Conservation (phyloP, 1,140 invertebrate species). For the Papilio polytes region DNA sequence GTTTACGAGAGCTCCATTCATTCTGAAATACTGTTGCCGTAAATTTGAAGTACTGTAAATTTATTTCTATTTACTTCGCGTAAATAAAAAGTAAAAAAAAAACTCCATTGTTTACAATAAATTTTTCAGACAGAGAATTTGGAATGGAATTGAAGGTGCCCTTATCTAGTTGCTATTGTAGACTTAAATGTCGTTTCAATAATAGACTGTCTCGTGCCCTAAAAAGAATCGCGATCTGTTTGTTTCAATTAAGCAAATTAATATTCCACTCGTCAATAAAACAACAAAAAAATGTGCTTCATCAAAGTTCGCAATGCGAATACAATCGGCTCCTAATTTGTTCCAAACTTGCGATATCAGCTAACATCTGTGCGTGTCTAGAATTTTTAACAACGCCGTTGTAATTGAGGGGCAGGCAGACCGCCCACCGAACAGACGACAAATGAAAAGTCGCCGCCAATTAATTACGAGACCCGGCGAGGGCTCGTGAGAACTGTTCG, state of each 20-base stretch:
- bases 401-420: conserved; percentile 45
- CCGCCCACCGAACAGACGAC: conserved; percentile 57
- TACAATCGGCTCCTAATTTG: conserved; percentile 28
- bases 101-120: too few species aligned
- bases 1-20: conserved; percentile 62
- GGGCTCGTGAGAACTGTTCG: conserved; percentile 56
- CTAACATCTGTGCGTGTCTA: conserved; percentile 44
- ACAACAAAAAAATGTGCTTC: background rate
- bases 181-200: too few species aligned
- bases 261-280: background rate
- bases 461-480: conserved; percentile 66
- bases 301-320: conserved; percentile 31
- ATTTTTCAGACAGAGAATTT: too few species aligned
- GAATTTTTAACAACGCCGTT: conserved; percentile 55
- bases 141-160: too few species aligned
- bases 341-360: conserved; percentile 43
- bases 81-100: background rate
- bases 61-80: conserved; percentile 7
- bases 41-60: conserved; percentile 6
- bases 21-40: conserved; percentile 60
- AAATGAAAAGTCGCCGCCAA: conserved; percentile 71
- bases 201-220: too few species aligned
- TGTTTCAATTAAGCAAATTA: background rate
- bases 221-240: background rate
- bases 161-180: too few species aligned